A percentile compares a stretch with the other conserved stretches of the same genome.
These are phyloP conservation scores for Pseudochirops cupreus DNA, from an alignment of 2,797 vertebrate species.

Conservation along the genomic window DNA sequence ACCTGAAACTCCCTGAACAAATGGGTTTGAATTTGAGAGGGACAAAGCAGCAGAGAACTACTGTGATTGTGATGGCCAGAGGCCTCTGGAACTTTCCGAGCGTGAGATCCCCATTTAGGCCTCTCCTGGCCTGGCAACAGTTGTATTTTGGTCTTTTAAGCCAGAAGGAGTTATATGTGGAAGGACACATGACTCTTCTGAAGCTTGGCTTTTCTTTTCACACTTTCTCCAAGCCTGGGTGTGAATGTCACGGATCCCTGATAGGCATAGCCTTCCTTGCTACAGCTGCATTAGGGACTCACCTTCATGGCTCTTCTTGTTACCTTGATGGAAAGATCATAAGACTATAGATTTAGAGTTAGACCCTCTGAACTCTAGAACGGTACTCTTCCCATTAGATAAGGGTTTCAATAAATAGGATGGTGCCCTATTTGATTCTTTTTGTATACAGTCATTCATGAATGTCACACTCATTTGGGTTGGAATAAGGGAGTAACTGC, in stretches of 20 bases:
- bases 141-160: background rate
- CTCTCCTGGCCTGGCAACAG: background rate
- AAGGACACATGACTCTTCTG: background rate
- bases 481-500: conserved; percentile 84
- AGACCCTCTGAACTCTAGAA: background rate
- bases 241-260: background rate
- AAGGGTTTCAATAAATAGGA: conserved; percentile 58
- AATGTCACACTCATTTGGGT: conserved; percentile 79
- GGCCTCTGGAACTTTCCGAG: background rate
- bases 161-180: background rate
- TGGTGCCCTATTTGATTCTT: conserved; percentile 35
- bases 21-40: background rate
- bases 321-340: background rate
- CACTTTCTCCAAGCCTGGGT: background rate
- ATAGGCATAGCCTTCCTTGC: background rate
- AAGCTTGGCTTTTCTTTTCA: background rate
- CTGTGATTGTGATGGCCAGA: fast-evolving
- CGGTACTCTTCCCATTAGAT: background rate
- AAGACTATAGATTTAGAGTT: background rate
- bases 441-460: conserved; percentile 67
- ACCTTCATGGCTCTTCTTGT: background rate
- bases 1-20: background rate
- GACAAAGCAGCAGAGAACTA: background rate
- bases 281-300: background rate
- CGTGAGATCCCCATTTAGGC: background rate